Base-by-base conservation (phyloP, 2,888 invertebrate species). In the Parnassius smintheus region DNA sequence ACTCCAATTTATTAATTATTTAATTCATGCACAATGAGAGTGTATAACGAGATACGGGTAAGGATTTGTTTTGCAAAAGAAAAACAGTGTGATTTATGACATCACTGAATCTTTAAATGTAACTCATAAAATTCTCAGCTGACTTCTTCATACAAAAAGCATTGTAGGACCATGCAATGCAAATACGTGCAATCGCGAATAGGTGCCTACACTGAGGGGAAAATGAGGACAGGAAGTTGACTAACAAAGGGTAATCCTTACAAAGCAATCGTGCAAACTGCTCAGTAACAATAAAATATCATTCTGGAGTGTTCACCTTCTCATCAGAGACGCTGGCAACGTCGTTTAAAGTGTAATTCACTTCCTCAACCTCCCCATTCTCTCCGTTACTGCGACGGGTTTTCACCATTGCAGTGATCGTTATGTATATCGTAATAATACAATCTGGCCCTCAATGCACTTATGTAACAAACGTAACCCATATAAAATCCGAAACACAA, bases 311-410 rank as follows among this genome's bases (percentile, higher is more conserved):
- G 68, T 77, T 91, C 90, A 91, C 90, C 91, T 92, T 92, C 81
- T 91, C 92, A 72, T 89, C 89, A 70, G 87, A 88, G 69, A 89
- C 85, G 82, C 88, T 90, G 80, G 85, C 88, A 77, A 82, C 86
- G 80, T 88, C 89, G 86, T 90, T 90, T 73, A 85, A 76, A 74
- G 84, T 81, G 75, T 86, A 86, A 85, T 86, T 88, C 76, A 83
- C 87, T 75, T 92, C 91, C 71, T 91, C 90, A 77, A 87, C 84
- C 78, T 91, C 91, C 78, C 91, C 91, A 74, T 90, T 89, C 81
- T 91, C 91, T 80, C 91, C 91, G 75, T 91, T 90, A 85, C 92
- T 92, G 78, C 92, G 91, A 75, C 92, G 90, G 81, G 92, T 92
- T 91, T 91, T 92, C 87, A 92, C 92, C 92, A 92, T 92, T 80